Percentiles rank a stretch among this genome's conserved stretches.
phyloP scores from a whole-genome alignment of 2,888 invertebrate species.

The Anarsia innoxiella region DNA sequence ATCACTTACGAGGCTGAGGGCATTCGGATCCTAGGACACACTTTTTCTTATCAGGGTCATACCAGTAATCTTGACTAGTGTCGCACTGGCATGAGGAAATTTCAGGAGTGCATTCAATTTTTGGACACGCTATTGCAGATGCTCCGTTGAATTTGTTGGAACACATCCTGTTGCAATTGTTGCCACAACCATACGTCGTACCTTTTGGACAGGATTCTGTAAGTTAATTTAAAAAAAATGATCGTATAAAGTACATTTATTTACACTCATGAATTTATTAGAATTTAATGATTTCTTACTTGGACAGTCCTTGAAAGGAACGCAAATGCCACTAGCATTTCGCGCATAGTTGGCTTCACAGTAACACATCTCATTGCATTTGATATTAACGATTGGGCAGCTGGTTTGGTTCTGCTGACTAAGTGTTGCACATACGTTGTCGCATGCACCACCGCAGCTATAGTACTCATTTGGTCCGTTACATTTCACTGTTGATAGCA shows the following conservation, averaged over 20 bases:
- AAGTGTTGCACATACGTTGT: slow-evolving; percentile 38
- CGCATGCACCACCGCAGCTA: slow-evolving; percentile 37
- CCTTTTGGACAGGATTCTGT: too few species aligned
- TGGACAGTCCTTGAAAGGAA: slow-evolving; percentile 22
- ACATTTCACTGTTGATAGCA: slow-evolving; percentile 30
- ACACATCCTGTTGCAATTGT: neutral
- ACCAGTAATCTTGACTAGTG: too few species aligned
- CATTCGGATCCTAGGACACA: too few species aligned
- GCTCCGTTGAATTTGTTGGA: neutral
- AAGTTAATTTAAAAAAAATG: too few species aligned
- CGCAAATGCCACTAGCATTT: slow-evolving; percentile 22
- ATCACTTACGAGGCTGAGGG: too few species aligned
- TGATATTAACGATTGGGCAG: slow-evolving; percentile 34
- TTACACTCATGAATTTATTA: too few species aligned
- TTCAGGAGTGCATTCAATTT: too few species aligned
- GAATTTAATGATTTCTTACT: slow-evolving; percentile 1
- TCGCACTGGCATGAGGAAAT: too few species aligned
- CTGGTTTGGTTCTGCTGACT: slow-evolving; percentile 28
- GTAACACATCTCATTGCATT: slow-evolving; percentile 36
- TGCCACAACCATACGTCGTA: neutral
- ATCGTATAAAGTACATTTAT: too few species aligned
- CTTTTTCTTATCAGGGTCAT: too few species aligned
- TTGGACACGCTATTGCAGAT: neutral
- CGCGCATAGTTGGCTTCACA: slow-evolving; percentile 37
- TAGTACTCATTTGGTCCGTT: slow-evolving; percentile 30